A percentile compares a stretch with the other conserved stretches of the same genome.
phyloP scores from a whole-genome alignment of 37 sponge, comb jelly and placozoan genomes.

The Beroe ovata region DNA sequence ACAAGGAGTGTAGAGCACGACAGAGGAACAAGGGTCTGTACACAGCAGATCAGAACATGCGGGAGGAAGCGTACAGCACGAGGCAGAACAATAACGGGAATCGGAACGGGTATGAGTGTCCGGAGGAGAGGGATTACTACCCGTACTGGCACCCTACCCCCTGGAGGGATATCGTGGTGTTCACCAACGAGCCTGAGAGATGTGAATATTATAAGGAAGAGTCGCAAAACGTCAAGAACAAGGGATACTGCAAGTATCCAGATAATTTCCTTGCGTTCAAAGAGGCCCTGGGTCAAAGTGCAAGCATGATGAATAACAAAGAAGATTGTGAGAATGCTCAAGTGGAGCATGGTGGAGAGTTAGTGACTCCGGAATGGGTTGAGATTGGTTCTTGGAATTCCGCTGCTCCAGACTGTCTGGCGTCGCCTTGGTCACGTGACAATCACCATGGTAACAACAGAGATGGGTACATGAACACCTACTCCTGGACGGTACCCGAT shows the following conservation, averaged over 20 bases:
- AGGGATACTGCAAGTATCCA: conserved; percentile 79
- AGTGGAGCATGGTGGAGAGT: conserved; percentile 30
- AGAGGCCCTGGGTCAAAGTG: conserved; percentile 1
- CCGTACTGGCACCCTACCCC: conserved; percentile 99
- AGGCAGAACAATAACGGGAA: conserved; percentile 92
- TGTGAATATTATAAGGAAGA: conserved; percentile 83
- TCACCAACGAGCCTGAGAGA: conserved; percentile 81
- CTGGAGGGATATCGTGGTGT: conserved; percentile 94
- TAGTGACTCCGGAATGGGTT: conserved; percentile 3
- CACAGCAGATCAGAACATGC: conserved; percentile 83
- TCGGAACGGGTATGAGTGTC: conserved; percentile 95
- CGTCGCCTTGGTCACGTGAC: conserved; percentile 85
- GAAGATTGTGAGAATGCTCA: background rate
- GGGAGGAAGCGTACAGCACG: conserved; percentile 77
- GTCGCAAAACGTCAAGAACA: conserved; percentile 87
- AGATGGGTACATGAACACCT: conserved; percentile 86
- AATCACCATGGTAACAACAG: conserved; percentile 95
- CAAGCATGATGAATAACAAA: conserved; percentile 9
- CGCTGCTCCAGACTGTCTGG: conserved; percentile 77
- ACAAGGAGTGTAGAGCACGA: conserved; percentile 81
- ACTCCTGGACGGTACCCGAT: conserved; percentile 97
- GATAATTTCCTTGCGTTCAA: conserved; percentile 69
- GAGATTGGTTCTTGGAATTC: conserved; percentile 11
- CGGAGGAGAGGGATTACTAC: conserved; percentile 99
- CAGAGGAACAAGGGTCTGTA: conserved; percentile 89